Percentiles rank a stretch among this genome's conserved stretches.
These are phyloP conservation scores for Tenualosa ilisha DNA, from an alignment of 2,797 vertebrate genomes.

Conservation along the genomic window DNA sequence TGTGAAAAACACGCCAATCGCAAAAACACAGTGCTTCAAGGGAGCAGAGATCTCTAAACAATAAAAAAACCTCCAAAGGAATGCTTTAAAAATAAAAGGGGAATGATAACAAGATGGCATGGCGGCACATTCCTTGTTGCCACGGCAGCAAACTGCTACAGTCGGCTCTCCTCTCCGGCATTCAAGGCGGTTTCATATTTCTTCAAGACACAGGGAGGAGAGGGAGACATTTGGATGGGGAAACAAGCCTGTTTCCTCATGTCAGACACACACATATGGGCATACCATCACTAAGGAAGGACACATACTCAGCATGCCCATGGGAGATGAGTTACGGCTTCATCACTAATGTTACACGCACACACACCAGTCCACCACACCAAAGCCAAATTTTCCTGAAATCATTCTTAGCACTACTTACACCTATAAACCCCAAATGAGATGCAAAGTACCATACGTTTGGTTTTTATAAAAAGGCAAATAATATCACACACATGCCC, in stretches of 20 bases:
- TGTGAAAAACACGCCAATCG: neutral
- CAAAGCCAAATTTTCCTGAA: neutral
- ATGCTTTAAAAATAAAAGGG: neutral
- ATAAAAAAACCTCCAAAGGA: neutral
- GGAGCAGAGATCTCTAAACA: neutral
- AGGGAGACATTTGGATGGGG: neutral
- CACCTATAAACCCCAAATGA: neutral
- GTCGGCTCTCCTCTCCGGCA: neutral
- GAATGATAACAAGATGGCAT: neutral
- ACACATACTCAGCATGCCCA: neutral
- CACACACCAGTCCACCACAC: neutral
- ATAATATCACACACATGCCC: neutral
- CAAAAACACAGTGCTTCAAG: neutral
- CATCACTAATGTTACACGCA: too few species aligned
- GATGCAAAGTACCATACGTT: neutral
- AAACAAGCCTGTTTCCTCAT: neutral
- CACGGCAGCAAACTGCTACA: conserved; percentile 21
- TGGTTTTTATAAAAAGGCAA: neutral
- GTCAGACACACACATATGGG: neutral
- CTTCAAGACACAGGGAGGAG: neutral
- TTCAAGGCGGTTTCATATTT: neutral
- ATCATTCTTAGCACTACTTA: neutral
- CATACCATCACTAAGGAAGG: neutral
- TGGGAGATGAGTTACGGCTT: neutral
- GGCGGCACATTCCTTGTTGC: conserved; percentile 16